phyloP scores from a whole-genome alignment of 2,888 invertebrate species.

The Syrphus vitripennis region DNA sequence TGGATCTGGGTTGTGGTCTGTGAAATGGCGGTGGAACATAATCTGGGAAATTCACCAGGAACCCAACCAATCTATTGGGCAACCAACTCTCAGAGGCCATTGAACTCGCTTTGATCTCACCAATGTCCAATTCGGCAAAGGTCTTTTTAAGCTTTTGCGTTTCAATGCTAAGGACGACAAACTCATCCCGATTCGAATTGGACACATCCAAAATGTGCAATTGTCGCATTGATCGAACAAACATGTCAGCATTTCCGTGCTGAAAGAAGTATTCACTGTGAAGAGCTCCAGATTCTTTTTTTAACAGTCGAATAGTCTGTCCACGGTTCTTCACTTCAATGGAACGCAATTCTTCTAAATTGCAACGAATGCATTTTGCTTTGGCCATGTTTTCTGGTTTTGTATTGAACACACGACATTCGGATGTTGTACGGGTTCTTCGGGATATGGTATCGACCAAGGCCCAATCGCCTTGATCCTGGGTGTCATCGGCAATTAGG shows the following conservation, averaged over 20 bases:
- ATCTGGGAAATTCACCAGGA: slow-evolving; percentile 79
- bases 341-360: slow-evolving; percentile 85
- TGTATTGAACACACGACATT: slow-evolving; percentile 79
- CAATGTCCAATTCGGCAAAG: slow-evolving; percentile 92
- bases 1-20: slow-evolving; percentile 73
- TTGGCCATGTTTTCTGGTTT: slow-evolving; percentile 77
- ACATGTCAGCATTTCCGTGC: slow-evolving; percentile 90
- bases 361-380: slow-evolving; percentile 82
- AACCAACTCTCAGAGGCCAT: slow-evolving; percentile 78
- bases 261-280: slow-evolving; percentile 91
- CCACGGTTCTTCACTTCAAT: slow-evolving; percentile 84
- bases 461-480: slow-evolving; percentile 91
- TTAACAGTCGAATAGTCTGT: slow-evolving; percentile 85
- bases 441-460: slow-evolving; percentile 87
- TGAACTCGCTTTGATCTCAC: slow-evolving; percentile 79
- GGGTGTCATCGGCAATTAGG: slow-evolving; percentile 89
- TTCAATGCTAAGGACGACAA: slow-evolving; percentile 87
- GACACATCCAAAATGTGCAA: slow-evolving; percentile 77
- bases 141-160: slow-evolving; percentile 89
- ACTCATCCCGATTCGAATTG: slow-evolving; percentile 87
- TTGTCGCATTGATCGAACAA: slow-evolving; percentile 78
- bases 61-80: slow-evolving; percentile 78
- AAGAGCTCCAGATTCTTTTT: slow-evolving; percentile 83
- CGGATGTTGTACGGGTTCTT: slow-evolving; percentile 79
- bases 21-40: slow-evolving; percentile 77